Conservation (phyloP, 1,140 invertebrate species). For the Trachymyrmex cornetzi region DNA sequence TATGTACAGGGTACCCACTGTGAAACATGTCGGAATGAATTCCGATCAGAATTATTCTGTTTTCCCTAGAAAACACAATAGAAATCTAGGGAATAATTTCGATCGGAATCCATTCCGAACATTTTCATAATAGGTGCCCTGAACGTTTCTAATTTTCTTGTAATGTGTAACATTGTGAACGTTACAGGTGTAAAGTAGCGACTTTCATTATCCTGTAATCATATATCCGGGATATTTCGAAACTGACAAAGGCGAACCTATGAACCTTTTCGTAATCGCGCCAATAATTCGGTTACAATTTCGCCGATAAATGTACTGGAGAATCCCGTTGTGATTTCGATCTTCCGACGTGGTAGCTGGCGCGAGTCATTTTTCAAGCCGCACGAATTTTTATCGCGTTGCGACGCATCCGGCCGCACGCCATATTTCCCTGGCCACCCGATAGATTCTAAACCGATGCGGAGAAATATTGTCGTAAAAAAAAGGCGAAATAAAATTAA, state of each 20-base stretch:
- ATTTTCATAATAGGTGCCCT: no score
- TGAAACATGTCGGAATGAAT: no score
- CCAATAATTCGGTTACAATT: conserved; percentile 56
- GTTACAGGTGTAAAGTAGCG: conserved; percentile 8
- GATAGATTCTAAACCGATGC: conserved; percentile 70
- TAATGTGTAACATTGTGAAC: not conserved
- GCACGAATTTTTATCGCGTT: conserved; percentile 73
- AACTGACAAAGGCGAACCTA: conserved; percentile 28
- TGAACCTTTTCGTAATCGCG: conserved; percentile 41
- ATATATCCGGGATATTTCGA: conserved; percentile 9
- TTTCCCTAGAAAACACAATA: no score
- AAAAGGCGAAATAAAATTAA: conserved; percentile 58
- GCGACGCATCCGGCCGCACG: conserved; percentile 66
- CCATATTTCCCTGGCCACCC: conserved; percentile 70
- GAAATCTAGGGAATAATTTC: no score
- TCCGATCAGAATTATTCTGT: no score
- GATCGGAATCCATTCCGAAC: no score
- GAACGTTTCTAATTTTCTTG: conserved; percentile 16
- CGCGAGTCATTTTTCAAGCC: conserved; percentile 72
- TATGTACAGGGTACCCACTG: no score
- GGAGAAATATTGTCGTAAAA: conserved; percentile 66
- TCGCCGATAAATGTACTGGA: conserved; percentile 45
- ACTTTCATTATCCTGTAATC: conserved; percentile 34
- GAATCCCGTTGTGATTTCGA: conserved; percentile 47
- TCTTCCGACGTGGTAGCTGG: conserved; percentile 36